Conservation (phyloP, 2,113 vertebrate species). For the Elachura formosa region DNA sequence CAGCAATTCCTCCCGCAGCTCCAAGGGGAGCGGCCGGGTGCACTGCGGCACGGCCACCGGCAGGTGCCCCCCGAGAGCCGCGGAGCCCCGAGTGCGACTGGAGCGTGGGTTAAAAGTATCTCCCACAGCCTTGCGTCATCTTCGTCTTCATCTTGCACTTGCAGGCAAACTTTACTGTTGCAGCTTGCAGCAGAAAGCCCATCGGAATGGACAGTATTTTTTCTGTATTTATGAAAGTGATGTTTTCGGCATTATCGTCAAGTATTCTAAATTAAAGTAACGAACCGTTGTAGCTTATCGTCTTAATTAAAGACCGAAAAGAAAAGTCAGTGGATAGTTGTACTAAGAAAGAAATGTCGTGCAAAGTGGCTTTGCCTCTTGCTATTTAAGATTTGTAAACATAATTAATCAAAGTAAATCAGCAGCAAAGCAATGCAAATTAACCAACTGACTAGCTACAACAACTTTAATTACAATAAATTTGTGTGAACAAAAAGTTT, state of each 20-base stretch:
- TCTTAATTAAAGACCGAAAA: not conserved
- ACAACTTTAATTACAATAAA: not conserved
- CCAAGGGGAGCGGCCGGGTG: not conserved
- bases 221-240: not conserved
- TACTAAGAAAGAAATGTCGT: not conserved
- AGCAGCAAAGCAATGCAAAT: not conserved
- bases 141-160: not conserved
- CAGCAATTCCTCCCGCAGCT: rapidly evolving
- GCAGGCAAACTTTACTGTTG: not conserved
- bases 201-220: not conserved
- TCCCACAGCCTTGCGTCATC: not conserved
- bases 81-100: rapidly evolving
- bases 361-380: not conserved
- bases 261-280: not conserved
- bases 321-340: not conserved
- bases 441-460: not conserved
- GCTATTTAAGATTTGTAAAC: not conserved
- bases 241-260: not conserved
- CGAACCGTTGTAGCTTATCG: not conserved
- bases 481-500: not conserved
- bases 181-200: not conserved
- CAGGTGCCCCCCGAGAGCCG: not conserved
- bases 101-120: not conserved
- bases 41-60: not conserved
- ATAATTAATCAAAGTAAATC: not conserved